phyloP scores from a whole-genome alignment of 2,888 invertebrate species.

The Cheilosia impressa region DNA sequence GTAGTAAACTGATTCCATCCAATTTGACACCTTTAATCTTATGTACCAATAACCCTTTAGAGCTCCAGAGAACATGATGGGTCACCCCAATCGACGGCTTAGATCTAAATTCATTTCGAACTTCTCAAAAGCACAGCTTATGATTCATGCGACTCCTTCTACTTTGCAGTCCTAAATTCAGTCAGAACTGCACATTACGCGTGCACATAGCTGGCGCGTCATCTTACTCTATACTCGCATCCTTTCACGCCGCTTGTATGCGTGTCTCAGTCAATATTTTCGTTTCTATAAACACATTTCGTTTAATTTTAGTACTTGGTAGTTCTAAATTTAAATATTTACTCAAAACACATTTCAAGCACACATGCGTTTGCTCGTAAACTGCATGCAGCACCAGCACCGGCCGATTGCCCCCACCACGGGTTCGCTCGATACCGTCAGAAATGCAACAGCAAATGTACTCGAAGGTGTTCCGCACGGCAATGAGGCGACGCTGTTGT shows the following conservation, averaged over 20 bases:
- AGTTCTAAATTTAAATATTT: slow-evolving; percentile 61
- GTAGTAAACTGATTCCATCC: too few species aligned
- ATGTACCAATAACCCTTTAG: too few species aligned
- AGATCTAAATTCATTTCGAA: too few species aligned
- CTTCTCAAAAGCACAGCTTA: too few species aligned
- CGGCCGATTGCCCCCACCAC: slow-evolving; percentile 1
- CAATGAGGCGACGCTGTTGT: not conserved
- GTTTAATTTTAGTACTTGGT: slow-evolving; percentile 54
- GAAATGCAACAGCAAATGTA: slow-evolving; percentile 5
- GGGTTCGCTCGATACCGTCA: not conserved
- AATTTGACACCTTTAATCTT: too few species aligned
- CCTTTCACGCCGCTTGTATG: not conserved
- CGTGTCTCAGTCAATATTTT: slow-evolving; percentile 46
- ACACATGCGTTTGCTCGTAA: slow-evolving; percentile 48
- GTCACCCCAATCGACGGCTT: too few species aligned
- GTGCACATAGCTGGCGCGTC: slow-evolving; percentile 15
- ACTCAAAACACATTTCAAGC: slow-evolving; percentile 48
- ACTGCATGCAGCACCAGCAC: slow-evolving; percentile 30
- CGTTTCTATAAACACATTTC: slow-evolving; percentile 57
- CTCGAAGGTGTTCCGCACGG: slow-evolving; percentile 18
- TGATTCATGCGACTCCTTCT: not conserved
- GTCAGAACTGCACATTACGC: not conserved
- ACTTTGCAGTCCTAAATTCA: not conserved
- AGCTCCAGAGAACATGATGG: too few species aligned
- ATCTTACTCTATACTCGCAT: not conserved